Base-by-base conservation (phyloP, 1,140 invertebrate genomes). In the Agraylea sexmaculata region DNA sequence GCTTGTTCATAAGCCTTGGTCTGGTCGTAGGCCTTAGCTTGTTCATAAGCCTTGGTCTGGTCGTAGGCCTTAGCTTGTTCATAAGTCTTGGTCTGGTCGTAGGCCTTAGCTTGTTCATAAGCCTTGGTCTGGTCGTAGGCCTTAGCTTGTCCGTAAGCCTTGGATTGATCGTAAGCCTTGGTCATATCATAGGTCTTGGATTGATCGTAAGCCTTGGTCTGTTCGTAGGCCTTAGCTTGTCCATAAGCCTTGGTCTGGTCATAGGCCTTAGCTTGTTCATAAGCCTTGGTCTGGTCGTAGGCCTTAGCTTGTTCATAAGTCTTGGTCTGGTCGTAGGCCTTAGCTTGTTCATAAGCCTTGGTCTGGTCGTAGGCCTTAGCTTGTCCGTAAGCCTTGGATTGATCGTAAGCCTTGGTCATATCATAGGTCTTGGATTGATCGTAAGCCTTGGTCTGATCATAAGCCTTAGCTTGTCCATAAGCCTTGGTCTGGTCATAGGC, bases 401-500 rank as follows among this genome's bases (percentile, higher is more conserved):
- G 5, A 22, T 13, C 19, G 25, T 15, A 36, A 21, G 15, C 7
- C 12, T 10, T 7, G n/a, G 21, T 11, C 4, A n/a, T n/a, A n/a
- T n/a, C n/a, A n/a, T n/a, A n/a, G n/a, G n/a, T 21, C 25, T 22
- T 13, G 21, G 32, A 34, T 34, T 19, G n/a, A 16, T 42, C 35
- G 29, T 40, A 40, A 4, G 38, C 27, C 12, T 40, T 40, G 33
- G 32, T 36, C 15, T 42, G 20, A 15, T 42, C 40, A n/a, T n/a
- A n/a, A n/a, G n/a, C n/a, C n/a, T n/a, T n/a, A n/a, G n/a, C n/a
- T n/a, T n/a, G n/a, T n/a, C n/a, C n/a, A 19, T 42, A 42, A 5
- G 40, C 23, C 22, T 42, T 42, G 32, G 31, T 42, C 12, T 36
- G 32, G 17, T 42, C 40, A 12, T 35, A 42, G 16, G 32, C 32